Evolutionary conservation across 2,113 vertebrate species (phyloP).

Genomic region (Oophaga pumilio): DNA sequence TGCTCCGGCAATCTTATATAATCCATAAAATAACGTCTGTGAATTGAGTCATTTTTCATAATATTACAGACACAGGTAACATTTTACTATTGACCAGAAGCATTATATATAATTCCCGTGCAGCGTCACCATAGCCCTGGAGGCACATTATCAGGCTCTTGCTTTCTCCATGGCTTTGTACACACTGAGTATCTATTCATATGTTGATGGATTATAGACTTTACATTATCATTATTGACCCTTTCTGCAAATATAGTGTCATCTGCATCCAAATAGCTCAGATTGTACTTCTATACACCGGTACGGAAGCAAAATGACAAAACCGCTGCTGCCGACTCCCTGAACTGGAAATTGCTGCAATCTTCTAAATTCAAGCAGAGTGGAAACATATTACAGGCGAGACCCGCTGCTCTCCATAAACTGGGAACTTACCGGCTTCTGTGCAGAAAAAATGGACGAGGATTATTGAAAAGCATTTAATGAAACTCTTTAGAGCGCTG

Average conservation of each 20-base stretch:
- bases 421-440: not conserved
- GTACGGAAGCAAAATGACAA: not conserved
- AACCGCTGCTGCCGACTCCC: not conserved
- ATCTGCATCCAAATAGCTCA: not conserved
- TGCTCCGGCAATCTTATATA: too few species aligned
- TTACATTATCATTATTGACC: not conserved
- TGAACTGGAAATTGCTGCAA: not conserved
- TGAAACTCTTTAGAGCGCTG: not conserved
- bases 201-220: not conserved
- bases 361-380: not conserved
- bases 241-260: not conserved
- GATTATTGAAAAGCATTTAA: constrained; percentile 20
- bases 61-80: not conserved
- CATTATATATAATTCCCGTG: not conserved
- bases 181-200: not conserved
- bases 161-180: not conserved
- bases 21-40: not conserved
- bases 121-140: not conserved
- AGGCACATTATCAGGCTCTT: not conserved
- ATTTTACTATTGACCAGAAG: not conserved
- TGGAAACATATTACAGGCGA: not conserved
- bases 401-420: not conserved
- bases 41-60: not conserved
- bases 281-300: not conserved
- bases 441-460: not conserved